A percentile compares a stretch with the other conserved stretches of the same genome.
These are phyloP conservation scores for mouse (Mus musculus) DNA, from an alignment of 2,113 vertebrate genomes.

Conservation along the genomic window GRCm39 chr9:51818501-51819000, in stretches of 20 bases:
- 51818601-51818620: not conserved
- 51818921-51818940: not conserved
- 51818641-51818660: not conserved
- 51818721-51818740: not conserved
- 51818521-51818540: slow-evolving; percentile 51
- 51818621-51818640: not conserved
- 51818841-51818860: not conserved
- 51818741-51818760: not conserved
- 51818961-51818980: not conserved
- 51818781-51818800: slow-evolving; percentile 31
- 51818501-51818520: slow-evolving; percentile 34
- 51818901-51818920: not conserved
- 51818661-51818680: not conserved
- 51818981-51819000: not conserved
- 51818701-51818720: not conserved
- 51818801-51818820: not conserved
- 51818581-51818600: not conserved
- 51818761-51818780: not conserved
- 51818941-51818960: not conserved
- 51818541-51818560: slow-evolving; percentile 28
- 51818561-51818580: not conserved
- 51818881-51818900: not conserved
- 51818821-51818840: not conserved
- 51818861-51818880: not conserved
- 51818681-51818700: not conserved